Percentiles rank a stretch among this genome's conserved stretches.
These are phyloP conservation scores for Aurelia coerulea DNA, from an alignment of 30 jellyfish, hydroid and myxozoan genomes.

Conservation along the genomic window DNA sequence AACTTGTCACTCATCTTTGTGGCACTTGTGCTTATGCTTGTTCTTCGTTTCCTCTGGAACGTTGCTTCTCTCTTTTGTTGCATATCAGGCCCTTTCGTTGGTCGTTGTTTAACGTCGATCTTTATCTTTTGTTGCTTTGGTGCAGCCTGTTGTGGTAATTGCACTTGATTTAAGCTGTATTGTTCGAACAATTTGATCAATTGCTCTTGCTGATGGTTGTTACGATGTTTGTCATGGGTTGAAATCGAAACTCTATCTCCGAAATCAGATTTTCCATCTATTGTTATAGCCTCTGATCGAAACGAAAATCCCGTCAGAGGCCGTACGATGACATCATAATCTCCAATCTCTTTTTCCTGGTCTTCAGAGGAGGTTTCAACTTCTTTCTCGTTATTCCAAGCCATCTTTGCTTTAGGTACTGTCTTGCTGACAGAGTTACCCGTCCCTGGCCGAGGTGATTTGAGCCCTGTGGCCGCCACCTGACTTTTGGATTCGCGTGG, in stretches of 20 bases:
- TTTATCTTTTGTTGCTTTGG: background rate
- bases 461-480: background rate
- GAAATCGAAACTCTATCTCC: conserved; percentile 13
- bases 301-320: conserved; percentile 35
- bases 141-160: conserved; percentile 46
- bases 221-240: background rate
- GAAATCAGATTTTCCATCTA: conserved; percentile 21
- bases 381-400: background rate
- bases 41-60: no score
- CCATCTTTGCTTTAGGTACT: background rate
- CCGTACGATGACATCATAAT: conserved; percentile 23
- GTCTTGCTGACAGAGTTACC: background rate
- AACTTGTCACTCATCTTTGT: no score
- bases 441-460: background rate
- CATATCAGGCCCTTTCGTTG: no score
- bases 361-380: background rate
- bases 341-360: conserved; percentile 16
- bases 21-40: no score
- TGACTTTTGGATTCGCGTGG: background rate
- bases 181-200: conserved; percentile 39
- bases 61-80: no score
- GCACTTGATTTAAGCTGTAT: conserved; percentile 56
- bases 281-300: conserved; percentile 39
- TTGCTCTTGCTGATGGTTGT: conserved; percentile 19
- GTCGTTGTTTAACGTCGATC: no score